phyloP scores from a whole-genome alignment of 2,888 invertebrate species.

The Temnothorax unifasciatus region DNA sequence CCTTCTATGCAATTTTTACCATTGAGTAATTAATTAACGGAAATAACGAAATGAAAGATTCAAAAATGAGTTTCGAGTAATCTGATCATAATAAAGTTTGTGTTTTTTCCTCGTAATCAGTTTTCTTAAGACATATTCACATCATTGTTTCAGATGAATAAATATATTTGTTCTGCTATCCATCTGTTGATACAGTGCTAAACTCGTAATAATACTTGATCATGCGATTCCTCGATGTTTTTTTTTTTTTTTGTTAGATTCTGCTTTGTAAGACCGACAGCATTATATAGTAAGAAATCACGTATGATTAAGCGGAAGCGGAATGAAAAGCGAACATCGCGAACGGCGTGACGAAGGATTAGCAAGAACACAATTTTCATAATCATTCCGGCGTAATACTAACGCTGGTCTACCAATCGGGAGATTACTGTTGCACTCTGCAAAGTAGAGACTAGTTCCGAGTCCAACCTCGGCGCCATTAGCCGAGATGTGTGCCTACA shows the following conservation, averaged over 20 bases:
- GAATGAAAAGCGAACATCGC: not conserved
- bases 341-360: conserved; percentile 32
- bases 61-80: not conserved
- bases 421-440: conserved; percentile 49
- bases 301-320: conserved; percentile 8
- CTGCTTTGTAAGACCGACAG: not conserved
- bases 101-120: not conserved
- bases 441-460: conserved; percentile 51
- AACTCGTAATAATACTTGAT: not conserved
- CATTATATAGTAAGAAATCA: conserved; percentile 18
- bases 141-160: not conserved
- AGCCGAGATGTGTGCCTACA: conserved; percentile 6
- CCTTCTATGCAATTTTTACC: not conserved
- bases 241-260: not conserved
- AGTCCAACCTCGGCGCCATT: conserved; percentile 45
- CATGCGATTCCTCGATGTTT: not conserved
- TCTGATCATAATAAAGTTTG: not conserved
- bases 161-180: not conserved
- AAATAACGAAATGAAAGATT: not conserved
- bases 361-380: conserved; percentile 62
- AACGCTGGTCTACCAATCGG: conserved; percentile 46
- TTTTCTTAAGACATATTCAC: conserved; percentile 1
- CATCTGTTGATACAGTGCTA: not conserved
- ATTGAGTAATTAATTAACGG: not conserved
- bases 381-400: conserved; percentile 64